Conservation (phyloP, 2,797 vertebrate genomes). For the Phaenicophaeus curvirostris region DNA sequence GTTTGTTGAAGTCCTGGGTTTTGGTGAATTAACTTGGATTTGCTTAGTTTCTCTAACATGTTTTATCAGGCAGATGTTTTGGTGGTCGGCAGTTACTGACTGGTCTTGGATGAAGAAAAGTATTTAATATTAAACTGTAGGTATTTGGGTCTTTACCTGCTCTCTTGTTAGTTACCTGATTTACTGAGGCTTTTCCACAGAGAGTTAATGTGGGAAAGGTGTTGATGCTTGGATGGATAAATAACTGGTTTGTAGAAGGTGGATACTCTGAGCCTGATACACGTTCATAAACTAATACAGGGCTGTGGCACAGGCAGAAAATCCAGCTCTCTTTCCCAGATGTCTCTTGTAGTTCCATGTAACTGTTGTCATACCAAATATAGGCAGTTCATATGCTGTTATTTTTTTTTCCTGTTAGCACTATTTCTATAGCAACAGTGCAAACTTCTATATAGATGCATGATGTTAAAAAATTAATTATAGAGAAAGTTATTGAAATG, state of each 20-base stretch:
- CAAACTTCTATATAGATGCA: neutral
- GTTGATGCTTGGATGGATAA: neutral
- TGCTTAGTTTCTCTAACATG: neutral
- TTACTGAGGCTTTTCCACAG: neutral
- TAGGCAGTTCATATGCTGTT: neutral
- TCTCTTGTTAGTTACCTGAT: neutral
- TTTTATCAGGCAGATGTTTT: neutral
- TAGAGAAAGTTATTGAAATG: neutral
- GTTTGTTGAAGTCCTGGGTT: neutral
- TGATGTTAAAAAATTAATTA: neutral
- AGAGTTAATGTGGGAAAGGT: neutral
- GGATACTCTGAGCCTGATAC: neutral
- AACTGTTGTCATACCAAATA: neutral
- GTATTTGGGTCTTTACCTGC: neutral
- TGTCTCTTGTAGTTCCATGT: neutral
- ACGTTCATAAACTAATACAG: fast-evolving
- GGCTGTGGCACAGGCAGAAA: neutral
- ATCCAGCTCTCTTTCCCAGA: neutral
- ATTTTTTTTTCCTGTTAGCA: neutral
- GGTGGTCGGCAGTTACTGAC: neutral
- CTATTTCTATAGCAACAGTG: neutral
- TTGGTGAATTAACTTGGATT: neutral
- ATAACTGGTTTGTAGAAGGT: neutral
- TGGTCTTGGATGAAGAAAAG: neutral
- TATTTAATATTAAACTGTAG: neutral